A percentile compares a stretch with the other conserved stretches of the same genome.
Conservation (phyloP, 2,113 vertebrate genomes). For the Myrmecobius fasciatus region DNA sequence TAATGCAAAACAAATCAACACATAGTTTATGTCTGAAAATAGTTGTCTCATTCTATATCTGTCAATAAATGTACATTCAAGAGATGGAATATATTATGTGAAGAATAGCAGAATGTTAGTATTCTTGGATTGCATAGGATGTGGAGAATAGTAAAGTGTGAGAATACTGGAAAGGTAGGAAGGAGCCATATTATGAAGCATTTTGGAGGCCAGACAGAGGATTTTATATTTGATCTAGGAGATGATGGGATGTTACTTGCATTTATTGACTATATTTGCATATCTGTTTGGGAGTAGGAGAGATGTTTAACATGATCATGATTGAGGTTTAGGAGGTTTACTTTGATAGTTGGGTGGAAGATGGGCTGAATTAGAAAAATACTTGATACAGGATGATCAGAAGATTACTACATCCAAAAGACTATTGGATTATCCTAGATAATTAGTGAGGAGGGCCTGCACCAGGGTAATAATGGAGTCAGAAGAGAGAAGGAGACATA, state of each 20-base stretch:
- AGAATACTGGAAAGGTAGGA: background rate
- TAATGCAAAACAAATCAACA: background rate
- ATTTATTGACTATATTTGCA: background rate
- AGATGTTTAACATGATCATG: background rate
- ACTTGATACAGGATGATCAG: background rate
- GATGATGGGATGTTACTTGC: background rate
- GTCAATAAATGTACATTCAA: background rate
- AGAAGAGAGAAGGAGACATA: background rate
- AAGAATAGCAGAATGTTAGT: background rate
- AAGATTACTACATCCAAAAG: background rate
- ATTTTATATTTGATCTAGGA: background rate
- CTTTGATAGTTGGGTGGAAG: background rate
- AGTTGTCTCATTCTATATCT: background rate
- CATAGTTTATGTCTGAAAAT: background rate
- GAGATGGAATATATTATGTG: background rate
- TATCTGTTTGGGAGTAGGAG: background rate
- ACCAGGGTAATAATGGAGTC: no score
- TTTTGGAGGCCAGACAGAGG: background rate
- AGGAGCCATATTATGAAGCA: background rate
- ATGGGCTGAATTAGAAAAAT: background rate
- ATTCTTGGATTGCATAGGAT: background rate
- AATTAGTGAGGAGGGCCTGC: no score
- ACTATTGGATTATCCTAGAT: background rate
- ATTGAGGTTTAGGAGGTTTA: background rate
- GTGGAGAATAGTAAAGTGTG: background rate